phyloP scores from a whole-genome alignment of 2,113 vertebrate genomes.

The Corvus moneduloides region DNA sequence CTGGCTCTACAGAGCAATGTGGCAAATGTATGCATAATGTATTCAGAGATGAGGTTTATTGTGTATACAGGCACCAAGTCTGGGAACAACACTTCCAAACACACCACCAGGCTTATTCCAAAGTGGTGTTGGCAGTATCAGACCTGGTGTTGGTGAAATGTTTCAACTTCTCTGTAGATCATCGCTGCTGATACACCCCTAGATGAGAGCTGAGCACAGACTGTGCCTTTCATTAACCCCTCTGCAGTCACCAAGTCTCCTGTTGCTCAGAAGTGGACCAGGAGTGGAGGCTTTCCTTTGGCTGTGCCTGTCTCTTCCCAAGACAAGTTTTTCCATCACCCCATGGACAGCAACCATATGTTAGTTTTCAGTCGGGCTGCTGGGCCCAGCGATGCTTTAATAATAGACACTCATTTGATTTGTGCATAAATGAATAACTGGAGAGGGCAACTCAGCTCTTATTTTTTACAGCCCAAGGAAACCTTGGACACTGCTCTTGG shows the following conservation, averaged over 20 bases:
- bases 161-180: neutral
- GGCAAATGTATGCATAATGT: neutral
- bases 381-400: neutral
- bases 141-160: neutral
- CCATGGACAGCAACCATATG: neutral
- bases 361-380: neutral
- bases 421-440: neutral
- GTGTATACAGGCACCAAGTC: neutral
- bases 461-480: neutral
- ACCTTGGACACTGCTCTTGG: neutral
- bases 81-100: neutral
- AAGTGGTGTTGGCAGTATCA: neutral
- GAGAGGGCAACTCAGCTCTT: neutral
- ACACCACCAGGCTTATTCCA: neutral
- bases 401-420: neutral
- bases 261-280: neutral
- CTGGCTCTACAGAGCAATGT: neutral
- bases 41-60: neutral
- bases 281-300: neutral
- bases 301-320: neutral
- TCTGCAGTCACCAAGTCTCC: neutral
- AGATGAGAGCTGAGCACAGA: neutral
- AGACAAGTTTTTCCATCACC: neutral
- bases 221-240: neutral
- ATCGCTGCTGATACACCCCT: neutral